Evolutionary conservation across 2,888 invertebrate genomes (phyloP), one percentile per base, ranked within the genome.

Genomic region (Drosophila cognata): DNA sequence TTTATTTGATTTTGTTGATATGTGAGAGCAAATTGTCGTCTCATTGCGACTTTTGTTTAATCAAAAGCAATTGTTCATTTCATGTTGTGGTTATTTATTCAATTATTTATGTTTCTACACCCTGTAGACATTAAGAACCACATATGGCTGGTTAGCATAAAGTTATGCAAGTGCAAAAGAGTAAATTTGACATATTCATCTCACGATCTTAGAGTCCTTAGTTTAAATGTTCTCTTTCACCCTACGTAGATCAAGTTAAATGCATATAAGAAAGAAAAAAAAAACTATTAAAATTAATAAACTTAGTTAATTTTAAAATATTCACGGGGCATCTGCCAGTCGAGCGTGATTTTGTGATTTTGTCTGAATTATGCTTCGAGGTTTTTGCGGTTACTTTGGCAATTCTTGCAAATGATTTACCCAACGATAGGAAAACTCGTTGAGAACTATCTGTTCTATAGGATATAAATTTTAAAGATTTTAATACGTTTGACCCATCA

Each of bases 41-140:
- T 81, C 84, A 73, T 80, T 65, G 78, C 83, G 79, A 77, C 81
- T 88, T 89, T 90, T 91, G 91, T 89, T 89, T 91, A 90, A 90
- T 91, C 84, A 91, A 82, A 84, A 78, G 76, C 90, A 91, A 90
- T 91, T 91, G 91, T 91, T 88, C 85, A 89, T 81, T 89, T 80
- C 83, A 85, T 75, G 70, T 82, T 82, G 74, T 60, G 63, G 74
- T 67, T 75, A 56, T 67, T 79, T 71, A 79, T 63, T 62, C 76
- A 68, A 57, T 71, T 75, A 71, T 71, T 33, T 50, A 10, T 31
- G 18, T 28, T 13, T 10, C 13, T 4, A 75, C 63, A 75, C 78
- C 64, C 78, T 71, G 35, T 52, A 66, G 2, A 4, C n/a, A 7
- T 4, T 5, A 4, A 38, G n/a, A 38, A 13, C 11, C 8, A n/a